These are phyloP conservation scores for Mesitornis unicolor DNA, from an alignment of 2,113 vertebrate species.

Conservation along the genomic window DNA sequence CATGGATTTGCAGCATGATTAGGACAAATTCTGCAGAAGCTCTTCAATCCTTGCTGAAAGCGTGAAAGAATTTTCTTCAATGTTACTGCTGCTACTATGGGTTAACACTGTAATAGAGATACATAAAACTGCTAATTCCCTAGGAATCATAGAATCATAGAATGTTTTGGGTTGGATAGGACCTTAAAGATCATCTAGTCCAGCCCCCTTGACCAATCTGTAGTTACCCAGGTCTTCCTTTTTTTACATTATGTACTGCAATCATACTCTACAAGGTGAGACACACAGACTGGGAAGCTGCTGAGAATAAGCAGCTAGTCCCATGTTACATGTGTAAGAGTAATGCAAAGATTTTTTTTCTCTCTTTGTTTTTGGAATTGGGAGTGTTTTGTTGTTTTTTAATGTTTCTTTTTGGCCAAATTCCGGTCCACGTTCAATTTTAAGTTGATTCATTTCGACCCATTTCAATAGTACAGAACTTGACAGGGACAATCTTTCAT, in stretches of 20 bases:
- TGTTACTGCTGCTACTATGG: not conserved
- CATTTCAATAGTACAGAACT: not conserved
- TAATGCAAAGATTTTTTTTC: not conserved
- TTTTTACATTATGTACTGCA: not conserved
- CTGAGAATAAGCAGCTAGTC: not conserved
- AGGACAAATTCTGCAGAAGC: constrained; percentile 16
- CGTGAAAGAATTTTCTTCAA: not conserved
- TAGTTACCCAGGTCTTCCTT: too few species aligned
- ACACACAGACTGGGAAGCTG: not conserved
- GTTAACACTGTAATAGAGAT: not conserved
- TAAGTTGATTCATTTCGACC: not conserved
- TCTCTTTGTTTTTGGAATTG: not conserved
- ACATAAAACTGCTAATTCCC: not conserved
- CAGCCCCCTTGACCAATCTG: too few species aligned
- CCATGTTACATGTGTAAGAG: not conserved
- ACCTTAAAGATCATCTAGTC: too few species aligned
- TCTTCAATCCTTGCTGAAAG: constrained; percentile 28
- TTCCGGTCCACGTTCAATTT: not conserved
- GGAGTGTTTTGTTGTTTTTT: not conserved
- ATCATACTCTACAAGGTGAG: not conserved
- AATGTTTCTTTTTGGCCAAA: not conserved
- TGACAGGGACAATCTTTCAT: not conserved
- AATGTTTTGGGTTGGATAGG: too few species aligned
- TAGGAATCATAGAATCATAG: too few species aligned
- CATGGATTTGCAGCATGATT: not conserved